Percentiles rank a stretch among this genome's conserved stretches.
Conservation (phyloP, 1,140 invertebrate genomes). For the Aphelinus atriplicis region DNA sequence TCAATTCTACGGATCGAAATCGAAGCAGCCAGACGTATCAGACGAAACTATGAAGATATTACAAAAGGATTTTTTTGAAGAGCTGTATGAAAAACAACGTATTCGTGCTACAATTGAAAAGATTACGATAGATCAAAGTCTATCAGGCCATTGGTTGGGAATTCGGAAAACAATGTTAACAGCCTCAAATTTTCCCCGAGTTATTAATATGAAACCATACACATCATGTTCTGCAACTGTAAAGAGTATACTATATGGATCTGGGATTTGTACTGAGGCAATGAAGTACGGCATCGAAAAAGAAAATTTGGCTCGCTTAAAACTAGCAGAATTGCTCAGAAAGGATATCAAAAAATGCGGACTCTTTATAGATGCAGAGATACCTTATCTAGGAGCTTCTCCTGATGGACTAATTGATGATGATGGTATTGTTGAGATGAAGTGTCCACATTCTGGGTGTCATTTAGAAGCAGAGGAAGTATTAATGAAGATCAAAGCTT, state of each 20-base stretch:
- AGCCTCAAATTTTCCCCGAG: constrained; percentile 55
- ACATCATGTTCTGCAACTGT: constrained; percentile 45
- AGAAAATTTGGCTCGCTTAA: constrained; percentile 50
- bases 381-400: constrained; percentile 52
- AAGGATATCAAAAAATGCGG: constrained; percentile 52
- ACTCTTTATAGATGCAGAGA: constrained; percentile 55
- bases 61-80: constrained; percentile 6
- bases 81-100: constrained; percentile 11
- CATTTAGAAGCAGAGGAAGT: constrained; percentile 40
- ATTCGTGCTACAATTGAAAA: constrained; percentile 42
- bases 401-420: constrained; percentile 58
- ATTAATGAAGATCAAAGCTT: constrained; percentile 17
- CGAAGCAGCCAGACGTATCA: no score
- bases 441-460: constrained; percentile 50
- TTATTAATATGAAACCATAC: constrained; percentile 44
- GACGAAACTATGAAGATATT: no score
- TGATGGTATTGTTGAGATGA: constrained; percentile 53
- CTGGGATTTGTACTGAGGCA: constrained; percentile 34
- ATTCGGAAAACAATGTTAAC: constrained; percentile 50
- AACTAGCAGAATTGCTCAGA: constrained; percentile 41
- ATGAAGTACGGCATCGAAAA: constrained; percentile 50
- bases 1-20: not conserved
- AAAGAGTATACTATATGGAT: constrained; percentile 45
- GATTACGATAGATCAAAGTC: constrained; percentile 46
- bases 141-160: constrained; percentile 48